Percentiles rank a stretch among this genome's conserved stretches.
Evolutionary conservation across 2,888 invertebrate genomes (phyloP).

Genomic region (Mythimna vitellina): DNA sequence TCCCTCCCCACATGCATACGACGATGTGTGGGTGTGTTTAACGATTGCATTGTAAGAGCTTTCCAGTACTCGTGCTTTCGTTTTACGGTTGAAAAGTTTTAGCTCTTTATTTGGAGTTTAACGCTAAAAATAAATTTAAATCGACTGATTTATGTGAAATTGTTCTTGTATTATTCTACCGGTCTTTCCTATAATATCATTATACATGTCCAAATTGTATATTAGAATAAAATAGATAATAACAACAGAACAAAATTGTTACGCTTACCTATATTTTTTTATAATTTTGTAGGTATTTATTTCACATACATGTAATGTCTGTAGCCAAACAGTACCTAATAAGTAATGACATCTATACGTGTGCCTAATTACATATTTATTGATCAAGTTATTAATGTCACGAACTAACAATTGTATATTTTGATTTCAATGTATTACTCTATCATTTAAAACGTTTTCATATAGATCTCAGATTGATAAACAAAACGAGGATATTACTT

Average conservation of each 20-base stretch:
- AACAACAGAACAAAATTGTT: not conserved
- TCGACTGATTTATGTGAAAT: too few relatives aligned
- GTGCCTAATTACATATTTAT: conserved; percentile 36
- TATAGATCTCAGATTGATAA: not conserved
- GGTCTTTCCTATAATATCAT: too few relatives aligned
- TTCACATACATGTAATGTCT: not conserved
- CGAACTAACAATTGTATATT: conserved; percentile 2
- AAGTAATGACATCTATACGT: not conserved
- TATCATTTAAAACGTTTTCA: not conserved
- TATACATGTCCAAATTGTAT: too few relatives aligned
- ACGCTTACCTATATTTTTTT: not conserved
- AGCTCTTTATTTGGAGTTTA: not conserved
- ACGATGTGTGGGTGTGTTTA: conserved; percentile 58
- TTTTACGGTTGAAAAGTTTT: conserved; percentile 13
- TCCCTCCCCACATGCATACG: conserved; percentile 64
- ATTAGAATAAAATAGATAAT: too few relatives aligned
- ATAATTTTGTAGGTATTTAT: not conserved
- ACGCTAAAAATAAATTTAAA: not conserved
- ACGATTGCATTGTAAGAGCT: conserved; percentile 54
- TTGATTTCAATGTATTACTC: not conserved
- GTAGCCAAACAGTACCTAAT: not conserved
- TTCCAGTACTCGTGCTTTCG: conserved; percentile 45
- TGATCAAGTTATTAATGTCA: conserved; percentile 26
- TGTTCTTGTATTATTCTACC: too few relatives aligned
- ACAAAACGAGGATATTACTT: not conserved